phyloP scores from a whole-genome alignment of 2,888 invertebrate species.

The Julus scanicus region DNA sequence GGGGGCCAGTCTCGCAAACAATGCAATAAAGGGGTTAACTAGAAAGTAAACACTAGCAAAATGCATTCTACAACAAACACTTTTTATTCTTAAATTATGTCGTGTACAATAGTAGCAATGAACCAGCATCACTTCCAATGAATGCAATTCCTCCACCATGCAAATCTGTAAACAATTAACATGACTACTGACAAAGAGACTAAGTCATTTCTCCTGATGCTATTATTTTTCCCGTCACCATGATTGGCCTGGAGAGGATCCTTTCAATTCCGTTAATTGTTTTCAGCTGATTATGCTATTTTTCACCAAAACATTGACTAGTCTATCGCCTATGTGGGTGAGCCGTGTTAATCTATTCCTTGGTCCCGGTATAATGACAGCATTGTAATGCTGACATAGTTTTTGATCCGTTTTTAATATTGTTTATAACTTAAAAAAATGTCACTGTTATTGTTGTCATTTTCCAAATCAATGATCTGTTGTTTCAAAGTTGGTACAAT shows the following conservation, averaged over 20 bases:
- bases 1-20: not conserved
- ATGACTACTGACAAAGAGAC: not conserved
- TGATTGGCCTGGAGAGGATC: not conserved
- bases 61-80: not conserved
- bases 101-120: not conserved
- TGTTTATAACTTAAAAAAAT: not conserved
- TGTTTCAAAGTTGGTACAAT: not conserved
- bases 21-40: not conserved
- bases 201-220: not conserved
- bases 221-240: not conserved
- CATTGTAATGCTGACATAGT: not conserved
- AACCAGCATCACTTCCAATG: not conserved
- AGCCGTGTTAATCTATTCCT: not conserved
- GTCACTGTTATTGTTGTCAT: not conserved
- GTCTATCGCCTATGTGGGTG: not conserved
- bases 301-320: not conserved
- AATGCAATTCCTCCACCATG: not conserved
- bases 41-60: not conserved
- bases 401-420: conserved; percentile 21
- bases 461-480: not conserved
- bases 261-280: not conserved
- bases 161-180: not conserved
- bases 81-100: not conserved
- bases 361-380: not conserved
- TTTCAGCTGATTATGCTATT: not conserved